Conservation (phyloP, 2,888 invertebrate species). For the Strigamia maritima region DNA sequence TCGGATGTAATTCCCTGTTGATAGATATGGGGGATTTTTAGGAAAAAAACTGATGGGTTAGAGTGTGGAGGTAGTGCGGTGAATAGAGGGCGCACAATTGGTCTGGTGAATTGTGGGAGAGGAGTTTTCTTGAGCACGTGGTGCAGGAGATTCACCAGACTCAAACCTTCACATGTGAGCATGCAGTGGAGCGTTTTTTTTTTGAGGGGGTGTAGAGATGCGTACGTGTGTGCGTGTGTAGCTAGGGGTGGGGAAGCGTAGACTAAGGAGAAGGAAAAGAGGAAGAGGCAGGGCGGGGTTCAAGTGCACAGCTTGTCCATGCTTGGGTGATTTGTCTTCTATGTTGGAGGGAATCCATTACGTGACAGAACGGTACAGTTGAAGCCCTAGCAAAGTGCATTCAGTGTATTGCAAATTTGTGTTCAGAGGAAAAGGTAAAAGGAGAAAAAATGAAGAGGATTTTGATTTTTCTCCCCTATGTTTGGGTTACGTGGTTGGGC, state of each 20-base stretch:
- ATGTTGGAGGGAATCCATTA: constrained; percentile 32
- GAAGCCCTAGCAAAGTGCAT: constrained; percentile 26
- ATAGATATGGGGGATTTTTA: constrained; percentile 32
- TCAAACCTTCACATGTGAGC: constrained; percentile 34
- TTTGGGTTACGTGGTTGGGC: background rate
- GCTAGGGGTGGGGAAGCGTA: background rate
- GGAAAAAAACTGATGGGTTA: constrained; percentile 19
- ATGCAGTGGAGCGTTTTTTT: constrained; percentile 31
- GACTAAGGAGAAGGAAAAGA: background rate
- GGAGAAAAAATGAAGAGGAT: background rate
- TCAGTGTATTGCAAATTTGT: constrained; percentile 34
- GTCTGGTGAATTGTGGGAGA: constrained; percentile 26
- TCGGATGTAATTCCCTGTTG: constrained; percentile 30
- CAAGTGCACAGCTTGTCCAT: constrained; percentile 32
- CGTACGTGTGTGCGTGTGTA: background rate
- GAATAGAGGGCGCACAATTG: constrained; percentile 10
- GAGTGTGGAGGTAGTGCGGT: background rate
- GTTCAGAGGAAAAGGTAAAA: constrained; percentile 19
- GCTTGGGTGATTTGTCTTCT: constrained; percentile 32
- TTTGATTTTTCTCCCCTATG: background rate
- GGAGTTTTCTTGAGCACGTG: constrained; percentile 4
- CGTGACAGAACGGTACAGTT: constrained; percentile 27
- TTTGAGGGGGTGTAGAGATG: background rate
- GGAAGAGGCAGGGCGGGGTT: constrained; percentile 1
- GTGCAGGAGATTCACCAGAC: constrained; percentile 31